phyloP scores from a whole-genome alignment of 1,140 invertebrate species.

The Acyrthosiphon pisum region DNA sequence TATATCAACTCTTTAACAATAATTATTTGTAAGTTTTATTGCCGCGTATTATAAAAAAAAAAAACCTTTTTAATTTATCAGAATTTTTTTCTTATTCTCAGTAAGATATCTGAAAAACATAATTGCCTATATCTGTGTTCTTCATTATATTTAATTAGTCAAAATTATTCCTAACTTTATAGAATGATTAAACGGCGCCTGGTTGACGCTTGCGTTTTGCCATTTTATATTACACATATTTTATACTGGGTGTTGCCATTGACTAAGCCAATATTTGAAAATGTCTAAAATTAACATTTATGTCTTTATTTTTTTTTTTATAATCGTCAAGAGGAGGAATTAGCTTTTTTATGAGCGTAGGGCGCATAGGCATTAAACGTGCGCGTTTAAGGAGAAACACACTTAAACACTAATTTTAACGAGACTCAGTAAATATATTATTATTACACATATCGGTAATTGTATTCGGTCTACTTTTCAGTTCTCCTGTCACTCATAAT shows the following conservation, averaged over 20 bases:
- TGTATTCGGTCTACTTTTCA: not conserved
- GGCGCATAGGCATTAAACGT: not conserved
- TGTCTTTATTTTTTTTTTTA: not conserved
- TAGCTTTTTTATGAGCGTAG: not conserved
- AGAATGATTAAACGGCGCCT: conserved; percentile 21
- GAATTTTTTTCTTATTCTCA: not conserved
- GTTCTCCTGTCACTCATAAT: not conserved
- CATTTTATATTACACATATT: not conserved
- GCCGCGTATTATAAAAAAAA: not conserved
- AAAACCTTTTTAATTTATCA: not conserved
- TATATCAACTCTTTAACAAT: not conserved
- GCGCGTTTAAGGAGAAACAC: not conserved
- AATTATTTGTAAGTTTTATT: not conserved
- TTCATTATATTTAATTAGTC: not conserved
- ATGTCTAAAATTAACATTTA: not conserved
- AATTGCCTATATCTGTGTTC: not conserved
- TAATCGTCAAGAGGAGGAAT: not conserved
- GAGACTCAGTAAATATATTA: not conserved
- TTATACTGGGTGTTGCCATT: not conserved
- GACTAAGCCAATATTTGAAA: not conserved
- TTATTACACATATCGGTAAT: not conserved
- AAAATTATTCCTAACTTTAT: conserved; percentile 30
- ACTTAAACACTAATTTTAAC: not conserved
- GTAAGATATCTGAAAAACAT: not conserved
- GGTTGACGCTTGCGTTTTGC: not conserved